A percentile compares a stretch with the other conserved stretches of the same genome.
These are phyloP conservation scores for Thymelicus acteon DNA, from an alignment of 2,888 invertebrate genomes.

Conservation along the genomic window DNA sequence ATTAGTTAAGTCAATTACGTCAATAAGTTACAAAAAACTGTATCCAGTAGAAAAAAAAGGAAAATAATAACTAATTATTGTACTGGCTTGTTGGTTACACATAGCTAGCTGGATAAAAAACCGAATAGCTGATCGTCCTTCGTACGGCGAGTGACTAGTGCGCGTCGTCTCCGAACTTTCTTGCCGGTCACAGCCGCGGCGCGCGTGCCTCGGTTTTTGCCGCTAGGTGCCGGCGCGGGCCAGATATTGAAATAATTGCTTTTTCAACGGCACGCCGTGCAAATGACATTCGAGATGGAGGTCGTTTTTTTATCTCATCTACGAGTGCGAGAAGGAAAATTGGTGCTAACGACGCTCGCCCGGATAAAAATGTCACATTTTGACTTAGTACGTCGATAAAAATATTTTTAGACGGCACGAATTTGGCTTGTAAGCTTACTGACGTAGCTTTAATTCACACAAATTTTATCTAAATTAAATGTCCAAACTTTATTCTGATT, in stretches of 20 bases:
- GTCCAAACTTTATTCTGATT: constrained; percentile 2
- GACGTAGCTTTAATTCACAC: not conserved
- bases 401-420: not conserved
- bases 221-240: constrained; percentile 64
- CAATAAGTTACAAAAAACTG: not conserved
- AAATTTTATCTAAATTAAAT: constrained; percentile 1
- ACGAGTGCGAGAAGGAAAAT: constrained; percentile 77
- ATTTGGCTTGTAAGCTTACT: no score
- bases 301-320: constrained; percentile 73
- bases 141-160: constrained; percentile 37
- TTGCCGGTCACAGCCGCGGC: constrained; percentile 66
- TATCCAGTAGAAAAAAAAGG: not conserved
- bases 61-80: not conserved
- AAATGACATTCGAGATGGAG: constrained; percentile 85
- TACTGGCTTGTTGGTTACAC: not conserved
- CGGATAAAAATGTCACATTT: constrained; percentile 50
- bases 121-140: constrained; percentile 55
- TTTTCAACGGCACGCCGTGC: constrained; percentile 83
- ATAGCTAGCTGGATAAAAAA: not conserved
- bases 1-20: not conserved
- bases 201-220: constrained; percentile 80
- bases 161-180: constrained; percentile 69
- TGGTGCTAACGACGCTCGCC: constrained; percentile 74
- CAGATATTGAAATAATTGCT: constrained; percentile 84
- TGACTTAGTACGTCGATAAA: constrained; percentile 4